A percentile compares a stretch with the other conserved stretches of the same genome.
These are phyloP conservation scores for Ephydatia muelleri DNA, from an alignment of 37 sponge, comb jelly and placozoan species.

Conservation along the genomic window DNA sequence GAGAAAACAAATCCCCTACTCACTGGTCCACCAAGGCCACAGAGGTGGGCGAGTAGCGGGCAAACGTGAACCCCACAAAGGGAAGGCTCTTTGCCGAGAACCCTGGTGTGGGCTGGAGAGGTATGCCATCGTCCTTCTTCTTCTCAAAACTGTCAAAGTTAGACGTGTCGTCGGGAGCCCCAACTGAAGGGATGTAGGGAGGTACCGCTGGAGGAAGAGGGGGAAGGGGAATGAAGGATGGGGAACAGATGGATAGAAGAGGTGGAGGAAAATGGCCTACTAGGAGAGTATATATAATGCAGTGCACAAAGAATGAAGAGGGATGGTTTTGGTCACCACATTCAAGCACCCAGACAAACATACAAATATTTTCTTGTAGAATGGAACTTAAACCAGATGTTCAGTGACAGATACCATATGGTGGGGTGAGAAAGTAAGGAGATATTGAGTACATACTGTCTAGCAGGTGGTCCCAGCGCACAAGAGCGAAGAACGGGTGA, in stretches of 20 bases:
- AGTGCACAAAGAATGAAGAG: no score
- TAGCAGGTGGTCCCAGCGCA: slow-evolving; percentile 61
- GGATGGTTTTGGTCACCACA: no score
- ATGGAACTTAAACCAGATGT: no score
- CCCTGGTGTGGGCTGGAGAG: background rate
- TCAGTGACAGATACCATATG: background rate
- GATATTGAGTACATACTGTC: slow-evolving; percentile 6
- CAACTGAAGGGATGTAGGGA: slow-evolving; percentile 74
- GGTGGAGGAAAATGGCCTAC: background rate
- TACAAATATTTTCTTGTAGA: no score
- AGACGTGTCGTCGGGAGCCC: slow-evolving; percentile 71
- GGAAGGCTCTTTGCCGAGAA: slow-evolving; percentile 78
- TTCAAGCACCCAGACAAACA: no score
- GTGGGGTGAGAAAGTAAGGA: no score
- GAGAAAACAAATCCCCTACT: background rate
- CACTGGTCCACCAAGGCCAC: background rate
- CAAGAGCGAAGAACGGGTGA: slow-evolving; percentile 73
- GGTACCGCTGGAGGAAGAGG: slow-evolving; percentile 40
- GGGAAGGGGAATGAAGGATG: background rate
- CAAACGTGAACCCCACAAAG: slow-evolving; percentile 93
- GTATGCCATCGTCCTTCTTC: slow-evolving; percentile 14
- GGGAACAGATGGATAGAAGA: background rate
- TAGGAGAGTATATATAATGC: no score
- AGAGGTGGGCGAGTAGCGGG: slow-evolving; percentile 4
- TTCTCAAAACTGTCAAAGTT: slow-evolving; percentile 80